Base-by-base conservation (phyloP, 2,797 vertebrate genomes). In the Platalea minor region DNA sequence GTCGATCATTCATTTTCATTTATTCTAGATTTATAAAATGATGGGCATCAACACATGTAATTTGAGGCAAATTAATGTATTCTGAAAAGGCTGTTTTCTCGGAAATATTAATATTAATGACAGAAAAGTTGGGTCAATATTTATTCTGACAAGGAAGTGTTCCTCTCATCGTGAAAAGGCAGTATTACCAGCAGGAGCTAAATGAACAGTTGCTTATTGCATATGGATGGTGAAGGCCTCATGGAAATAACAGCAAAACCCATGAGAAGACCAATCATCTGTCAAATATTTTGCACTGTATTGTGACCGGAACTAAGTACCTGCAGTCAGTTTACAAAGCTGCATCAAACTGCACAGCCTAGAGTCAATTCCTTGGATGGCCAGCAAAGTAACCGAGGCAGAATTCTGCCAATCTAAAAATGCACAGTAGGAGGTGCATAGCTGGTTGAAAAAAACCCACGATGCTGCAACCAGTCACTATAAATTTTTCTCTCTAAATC, bases 391-490 rank as follows among this genome's bases (percentile, higher is more conserved):
- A 79, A 87, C 26, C 3, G 63, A 68, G 45, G 56, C 41, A 82
- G 67, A 90, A 87, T 76, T 74, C 57, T 80, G 53, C 9, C n/a
- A 12, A 4, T 25, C 8, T 51, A 17, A 80, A 89, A 54, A 15
- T 2, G 6, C 41, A 45, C 15, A 35, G 59, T 18, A 79, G 63
- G 63, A 91, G 51, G 24, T 31, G 35, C 56, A 61, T 13, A 61
- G 37, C 11, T 68, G n/a, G 17, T 25, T 80, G 69, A 5, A 57
- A 85, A 67, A 72, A 2, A 0, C 5, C 23, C 50, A 59, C 0
- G 0, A 35, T 12, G 28, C 37, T 88, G 48, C 69, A 65, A 33
- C 15, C 13, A 91, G 41, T 77, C 72, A 65, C 26, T 61, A 65
- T 5, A 75, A 45, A 68, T 84, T 77, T 67, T 80, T 77, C 51